Evolutionary conservation across 2,113 vertebrate genomes (phyloP), one percentile per base, ranked within the genome.

Genomic region (Turdus rufiventris): DNA sequence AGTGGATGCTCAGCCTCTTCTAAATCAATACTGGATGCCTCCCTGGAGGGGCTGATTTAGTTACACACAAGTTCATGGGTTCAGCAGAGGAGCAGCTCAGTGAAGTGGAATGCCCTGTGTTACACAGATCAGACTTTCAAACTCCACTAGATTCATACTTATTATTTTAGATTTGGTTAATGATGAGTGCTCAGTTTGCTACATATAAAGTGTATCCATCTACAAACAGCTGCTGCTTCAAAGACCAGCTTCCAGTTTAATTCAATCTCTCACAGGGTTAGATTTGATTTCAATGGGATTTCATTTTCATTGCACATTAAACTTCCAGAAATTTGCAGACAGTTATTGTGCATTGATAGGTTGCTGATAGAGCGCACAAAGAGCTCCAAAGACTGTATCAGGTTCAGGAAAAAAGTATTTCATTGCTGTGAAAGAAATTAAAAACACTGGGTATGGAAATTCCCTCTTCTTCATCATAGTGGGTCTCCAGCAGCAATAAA

Each of bases 201-300:
- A 24, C 38, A 53, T 0, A 74, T 53, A 77, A 93, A 88, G 61
- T 29, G 15, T 70, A 88, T 54, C 43, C 57, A 67, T 88, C 47
- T 67, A 84, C 67, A 75, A 87, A 90, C 38, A 53, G 66, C 66
- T 89, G 62, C 60, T 6, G 8, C 58, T 89, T 83, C 34, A 48
- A 73, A 77, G 51, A 95, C 85, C 85, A 65, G 12, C 38, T 86
- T 92, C 36, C 74, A 73, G 48, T 83, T 94, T 91, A 95, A 89
- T 72, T 85, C 73, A 73, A 0, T 58, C 61, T 90, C 91, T 71
- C 70, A 53, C 36, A 68, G 75, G 67, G 48, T 58, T 58, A 60
- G 57, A 75, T 90, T 83, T 80, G 6, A 90, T 95, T 93, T 92
- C 84, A 81, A 15, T 3, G 28, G 80, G 53, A 81, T 80, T 85